Percentiles rank a stretch among this genome's conserved stretches.
phyloP scores from a whole-genome alignment of 2,797 vertebrate species.

The Chromobotia macracanthus region DNA sequence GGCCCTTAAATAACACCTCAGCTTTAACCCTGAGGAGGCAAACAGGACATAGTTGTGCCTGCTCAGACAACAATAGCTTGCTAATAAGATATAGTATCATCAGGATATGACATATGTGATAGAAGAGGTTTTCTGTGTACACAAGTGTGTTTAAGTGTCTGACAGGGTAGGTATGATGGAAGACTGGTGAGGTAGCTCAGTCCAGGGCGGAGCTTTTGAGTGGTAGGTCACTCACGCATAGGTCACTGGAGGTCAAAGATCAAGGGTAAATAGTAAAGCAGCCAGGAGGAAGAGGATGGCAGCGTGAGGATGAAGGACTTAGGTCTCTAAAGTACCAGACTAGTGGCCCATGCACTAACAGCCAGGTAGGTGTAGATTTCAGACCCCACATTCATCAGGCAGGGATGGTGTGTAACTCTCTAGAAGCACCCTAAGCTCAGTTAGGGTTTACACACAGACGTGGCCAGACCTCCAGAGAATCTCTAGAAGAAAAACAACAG shows the following conservation, averaged over 20 bases:
- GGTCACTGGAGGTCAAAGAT: conserved; percentile 50
- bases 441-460: conserved; percentile 76
- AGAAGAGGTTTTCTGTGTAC: conserved; percentile 32
- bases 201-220: conserved; percentile 56
- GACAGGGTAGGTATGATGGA: conserved; percentile 61
- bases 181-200: conserved; percentile 82
- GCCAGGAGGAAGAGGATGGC: conserved; percentile 68
- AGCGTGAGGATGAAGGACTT: conserved; percentile 65
- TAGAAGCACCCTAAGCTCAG: conserved; percentile 51
- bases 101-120: conserved; percentile 47
- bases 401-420: conserved; percentile 52
- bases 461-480: conserved; percentile 73
- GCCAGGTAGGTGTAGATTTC: conserved; percentile 34
- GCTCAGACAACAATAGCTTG: conserved; percentile 46
- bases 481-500: conserved; percentile 73
- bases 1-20: conserved; percentile 26
- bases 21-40: conserved; percentile 34
- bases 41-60: conserved; percentile 25
- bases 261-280: conserved; percentile 54
- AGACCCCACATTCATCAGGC: conserved; percentile 26
- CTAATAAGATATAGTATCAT: conserved; percentile 37
- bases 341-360: conserved; percentile 63
- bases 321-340: conserved; percentile 66
- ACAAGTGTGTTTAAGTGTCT: conserved; percentile 25
- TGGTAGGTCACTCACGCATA: conserved; percentile 43